Conservation (phyloP, 1,140 invertebrate genomes). For the Papilio polytes region DNA sequence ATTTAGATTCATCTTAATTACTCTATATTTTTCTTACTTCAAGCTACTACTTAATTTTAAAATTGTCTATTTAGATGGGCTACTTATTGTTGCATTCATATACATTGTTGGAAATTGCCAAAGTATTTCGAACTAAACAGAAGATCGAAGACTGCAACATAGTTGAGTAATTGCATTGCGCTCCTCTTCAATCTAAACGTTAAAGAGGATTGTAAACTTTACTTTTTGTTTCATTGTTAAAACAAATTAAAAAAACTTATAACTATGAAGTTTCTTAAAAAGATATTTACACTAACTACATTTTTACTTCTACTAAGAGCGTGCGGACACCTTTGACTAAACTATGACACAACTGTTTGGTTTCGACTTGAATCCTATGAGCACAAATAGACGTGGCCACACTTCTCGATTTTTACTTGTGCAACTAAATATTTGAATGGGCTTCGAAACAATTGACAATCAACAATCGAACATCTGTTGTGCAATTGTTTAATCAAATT, state of each 20-base stretch:
- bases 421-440: no score
- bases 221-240: slow-evolving; percentile 5
- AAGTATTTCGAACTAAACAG: slow-evolving; percentile 5
- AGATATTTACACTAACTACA: not conserved
- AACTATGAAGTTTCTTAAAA: not conserved
- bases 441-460: no score
- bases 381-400: no score
- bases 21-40: not conserved
- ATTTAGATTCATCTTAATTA: not conserved
- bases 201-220: slow-evolving; percentile 10
- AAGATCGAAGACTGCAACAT: slow-evolving; percentile 17
- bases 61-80: not conserved
- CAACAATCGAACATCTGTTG: no score
- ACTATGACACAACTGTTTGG: no score
- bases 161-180: slow-evolving; percentile 28
- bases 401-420: no score
- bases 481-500: no score
- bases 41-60: not conserved
- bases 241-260: not conserved
- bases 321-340: no score
- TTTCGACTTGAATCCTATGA: no score
- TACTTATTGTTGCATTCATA: not conserved
- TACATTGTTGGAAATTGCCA: not conserved
- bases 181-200: not conserved
- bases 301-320: not conserved